These are phyloP conservation scores for Nemurella pictetii DNA, from an alignment of 2,888 invertebrate species.

Conservation along the genomic window DNA sequence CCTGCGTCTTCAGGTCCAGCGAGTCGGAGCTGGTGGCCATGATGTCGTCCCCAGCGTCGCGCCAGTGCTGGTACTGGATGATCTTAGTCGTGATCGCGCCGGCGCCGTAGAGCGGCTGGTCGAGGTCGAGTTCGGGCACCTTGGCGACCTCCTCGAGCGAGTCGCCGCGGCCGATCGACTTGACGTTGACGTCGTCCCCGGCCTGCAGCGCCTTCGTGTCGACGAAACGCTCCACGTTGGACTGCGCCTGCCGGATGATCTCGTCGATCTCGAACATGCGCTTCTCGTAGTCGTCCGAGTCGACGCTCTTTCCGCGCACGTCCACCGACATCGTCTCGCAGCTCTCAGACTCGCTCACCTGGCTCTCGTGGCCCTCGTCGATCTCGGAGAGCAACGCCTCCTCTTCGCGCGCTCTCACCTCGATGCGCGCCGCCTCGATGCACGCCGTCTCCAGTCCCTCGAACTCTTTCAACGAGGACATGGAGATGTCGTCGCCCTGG, in stretches of 20 bases:
- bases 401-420: constrained; percentile 82
- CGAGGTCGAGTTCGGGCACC: constrained; percentile 58
- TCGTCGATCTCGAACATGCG: constrained; percentile 70
- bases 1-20: constrained; percentile 56
- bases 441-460: constrained; percentile 90
- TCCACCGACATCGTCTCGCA: constrained; percentile 61
- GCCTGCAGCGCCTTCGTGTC: constrained; percentile 49
- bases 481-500: constrained; percentile 82
- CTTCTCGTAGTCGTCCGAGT: constrained; percentile 67
- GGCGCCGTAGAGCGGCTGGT: constrained; percentile 48
- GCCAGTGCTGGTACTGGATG: constrained; percentile 39
- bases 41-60: constrained; percentile 50
- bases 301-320: constrained; percentile 54
- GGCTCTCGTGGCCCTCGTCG: constrained; percentile 61
- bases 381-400: constrained; percentile 63
- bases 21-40: constrained; percentile 68
- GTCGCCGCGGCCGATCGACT: constrained; percentile 57
- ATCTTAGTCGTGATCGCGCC: constrained; percentile 26
- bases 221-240: constrained; percentile 66
- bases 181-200: constrained; percentile 52
- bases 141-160: constrained; percentile 58
- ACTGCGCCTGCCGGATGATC: constrained; percentile 67
- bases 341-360: constrained; percentile 60
- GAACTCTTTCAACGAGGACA: constrained; percentile 88
- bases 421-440: constrained; percentile 79